Evolutionary conservation across 1,140 invertebrate species (phyloP), one percentile per base, ranked within the genome.

Genomic region (Vanessa atalanta): DNA sequence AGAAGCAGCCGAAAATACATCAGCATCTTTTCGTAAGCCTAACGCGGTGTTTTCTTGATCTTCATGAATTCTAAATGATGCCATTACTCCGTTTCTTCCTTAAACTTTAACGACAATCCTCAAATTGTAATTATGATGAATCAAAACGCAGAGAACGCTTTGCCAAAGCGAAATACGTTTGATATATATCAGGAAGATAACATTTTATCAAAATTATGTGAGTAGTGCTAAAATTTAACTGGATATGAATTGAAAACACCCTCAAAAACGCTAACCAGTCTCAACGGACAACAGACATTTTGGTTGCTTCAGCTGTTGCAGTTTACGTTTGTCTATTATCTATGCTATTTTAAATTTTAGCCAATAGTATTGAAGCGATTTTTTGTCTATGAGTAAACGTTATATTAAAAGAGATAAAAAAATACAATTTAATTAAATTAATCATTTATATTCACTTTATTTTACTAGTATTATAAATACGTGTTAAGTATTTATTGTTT

Each of bases 21-120:
- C 86, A 70, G 83, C 80, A 79, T 88, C 94, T 86, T 93, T 93
- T 75, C 88, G 84, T 37, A 88, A 71, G 61, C 80, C 88, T 68
- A 90, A 80, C 60, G 89, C 77, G 66, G 87, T 75, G 79, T 96
- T 96, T 92, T 96, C 95, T 89, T 95, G 95, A 88, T 95, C 95
- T 78, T 95, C 94, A 86, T 95, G 94, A 79, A 95, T 94, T 86
- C 94, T 92, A 83, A 95, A 94, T 81, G 95, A 94, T 86, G 95
- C 95, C 95, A 95, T 95, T 88, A 85, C 79, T 69, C 77, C 77
- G 81, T 79, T 87, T 82, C 79, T 87, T 90, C 82, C 83, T 83
- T 87, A 87, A 86, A 88, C 86, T 88, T 75, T 86, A 84, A 80
- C 78, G 79, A 82, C 77, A 76, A 73, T 72, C 83, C 68, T 72